Evolutionary conservation across 1,140 invertebrate species (phyloP).

Genomic region (Drosophila malerkotliana): DNA sequence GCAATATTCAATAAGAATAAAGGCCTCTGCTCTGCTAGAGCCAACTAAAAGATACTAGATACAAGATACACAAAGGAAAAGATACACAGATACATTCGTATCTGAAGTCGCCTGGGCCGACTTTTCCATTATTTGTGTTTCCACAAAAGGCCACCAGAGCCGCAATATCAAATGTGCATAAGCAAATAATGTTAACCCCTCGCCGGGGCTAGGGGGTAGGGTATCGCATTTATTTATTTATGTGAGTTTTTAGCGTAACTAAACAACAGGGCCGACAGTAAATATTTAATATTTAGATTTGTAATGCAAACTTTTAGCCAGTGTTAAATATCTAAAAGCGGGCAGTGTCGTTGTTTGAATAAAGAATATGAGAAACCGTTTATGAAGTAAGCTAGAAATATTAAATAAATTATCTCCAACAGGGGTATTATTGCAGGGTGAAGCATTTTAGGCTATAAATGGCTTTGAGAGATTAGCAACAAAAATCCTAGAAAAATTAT

Average conservation of each 20-base stretch:
- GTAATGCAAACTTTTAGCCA: not conserved
- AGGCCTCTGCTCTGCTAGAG: not conserved
- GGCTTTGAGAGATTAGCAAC: no score
- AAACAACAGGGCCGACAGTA: not conserved
- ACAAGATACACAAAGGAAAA: slow-evolving; percentile 14
- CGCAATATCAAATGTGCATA: slow-evolving; percentile 37
- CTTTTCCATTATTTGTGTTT: slow-evolving; percentile 20
- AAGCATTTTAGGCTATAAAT: no score
- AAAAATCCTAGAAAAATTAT: no score
- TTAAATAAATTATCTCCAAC: no score
- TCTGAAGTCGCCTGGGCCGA: slow-evolving; percentile 2
- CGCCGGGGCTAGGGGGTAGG: not conserved
- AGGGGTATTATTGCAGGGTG: no score
- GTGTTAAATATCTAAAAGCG: no score
- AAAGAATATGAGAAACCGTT: no score
- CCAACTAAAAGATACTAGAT: slow-evolving; percentile 13
- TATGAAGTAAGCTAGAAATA: no score
- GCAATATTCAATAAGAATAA: slow-evolving; percentile 35
- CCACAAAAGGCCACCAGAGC: slow-evolving; percentile 23
- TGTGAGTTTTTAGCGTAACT: not conserved
- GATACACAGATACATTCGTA: slow-evolving; percentile 20
- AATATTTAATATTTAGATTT: slow-evolving; percentile 2
- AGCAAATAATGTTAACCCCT: slow-evolving; percentile 32
- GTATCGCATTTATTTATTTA: not conserved
- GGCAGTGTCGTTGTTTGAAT: no score